These are phyloP conservation scores for Pseudorasbora parva DNA, from an alignment of 2,113 vertebrate species.

Conservation along the genomic window DNA sequence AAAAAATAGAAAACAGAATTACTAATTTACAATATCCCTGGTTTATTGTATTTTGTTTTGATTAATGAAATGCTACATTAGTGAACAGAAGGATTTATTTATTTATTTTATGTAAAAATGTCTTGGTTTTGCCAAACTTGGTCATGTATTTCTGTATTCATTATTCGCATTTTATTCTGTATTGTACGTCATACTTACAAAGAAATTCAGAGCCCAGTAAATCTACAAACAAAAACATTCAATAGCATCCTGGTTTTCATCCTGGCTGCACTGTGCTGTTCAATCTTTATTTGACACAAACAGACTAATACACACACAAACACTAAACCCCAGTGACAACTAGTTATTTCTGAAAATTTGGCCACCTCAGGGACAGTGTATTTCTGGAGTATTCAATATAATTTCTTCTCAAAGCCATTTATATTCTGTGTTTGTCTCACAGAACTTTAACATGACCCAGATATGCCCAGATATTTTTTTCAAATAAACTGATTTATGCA, in stretches of 20 bases:
- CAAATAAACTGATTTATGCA: not conserved
- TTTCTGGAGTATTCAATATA: not conserved
- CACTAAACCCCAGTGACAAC: not conserved
- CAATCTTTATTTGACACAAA: not conserved
- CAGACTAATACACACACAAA: not conserved
- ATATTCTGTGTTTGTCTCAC: not conserved
- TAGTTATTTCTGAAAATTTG: not conserved
- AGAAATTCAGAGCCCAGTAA: not conserved
- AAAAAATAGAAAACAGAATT: not conserved
- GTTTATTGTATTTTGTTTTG: not conserved
- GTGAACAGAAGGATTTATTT: not conserved
- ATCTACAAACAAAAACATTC: slow-evolving; percentile 8
- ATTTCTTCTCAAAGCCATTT: not conserved
- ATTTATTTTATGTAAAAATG: not conserved
- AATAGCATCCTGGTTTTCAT: not conserved
- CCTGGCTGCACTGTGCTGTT: slow-evolving; percentile 4
- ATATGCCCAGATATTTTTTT: not conserved
- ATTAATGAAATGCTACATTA: not conserved
- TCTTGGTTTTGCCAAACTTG: slow-evolving; percentile 20
- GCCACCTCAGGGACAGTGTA: not conserved
- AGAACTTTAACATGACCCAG: not conserved
- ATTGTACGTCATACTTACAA: not conserved
- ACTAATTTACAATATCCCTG: not conserved
- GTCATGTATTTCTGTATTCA: slow-evolving; percentile 1
- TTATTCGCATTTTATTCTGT: not conserved